Conservation (phyloP, 1,140 invertebrate species). For the Pseudomyrmex dendroicus region DNA sequence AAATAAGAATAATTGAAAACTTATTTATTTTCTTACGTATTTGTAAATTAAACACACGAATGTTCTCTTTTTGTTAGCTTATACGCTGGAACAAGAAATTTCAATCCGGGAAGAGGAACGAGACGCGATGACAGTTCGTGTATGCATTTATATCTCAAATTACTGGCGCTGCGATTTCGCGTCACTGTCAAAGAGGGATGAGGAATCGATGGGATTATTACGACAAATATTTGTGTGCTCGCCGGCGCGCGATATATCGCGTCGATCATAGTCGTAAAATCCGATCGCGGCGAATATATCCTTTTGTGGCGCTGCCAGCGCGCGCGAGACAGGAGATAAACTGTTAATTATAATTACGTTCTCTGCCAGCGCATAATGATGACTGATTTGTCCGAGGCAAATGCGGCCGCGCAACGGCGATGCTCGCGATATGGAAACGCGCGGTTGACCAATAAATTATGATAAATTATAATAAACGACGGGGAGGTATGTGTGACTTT, state of each 20-base stretch:
- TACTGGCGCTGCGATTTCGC: constrained; percentile 33
- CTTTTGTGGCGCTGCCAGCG: constrained; percentile 43
- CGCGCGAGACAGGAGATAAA: constrained; percentile 62
- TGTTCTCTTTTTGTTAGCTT: no score
- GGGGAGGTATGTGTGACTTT: constrained; percentile 43
- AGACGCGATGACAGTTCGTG: not conserved
- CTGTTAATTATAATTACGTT: constrained; percentile 77
- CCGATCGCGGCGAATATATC: constrained; percentile 51
- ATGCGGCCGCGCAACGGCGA: constrained; percentile 31
- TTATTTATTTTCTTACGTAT: no score
- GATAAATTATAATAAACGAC: constrained; percentile 68
- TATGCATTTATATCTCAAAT: constrained; percentile 45
- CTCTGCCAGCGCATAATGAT: constrained; percentile 71
- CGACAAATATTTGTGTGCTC: constrained; percentile 45
- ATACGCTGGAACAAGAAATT: not conserved
- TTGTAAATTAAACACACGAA: no score
- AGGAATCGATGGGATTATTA: constrained; percentile 49
- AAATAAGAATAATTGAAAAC: no score
- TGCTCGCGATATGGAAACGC: constrained; percentile 71
- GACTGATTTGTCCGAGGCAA: constrained; percentile 72
- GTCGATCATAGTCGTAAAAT: constrained; percentile 41
- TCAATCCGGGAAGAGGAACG: not conserved
- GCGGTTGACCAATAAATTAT: constrained; percentile 76
- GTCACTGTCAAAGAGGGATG: constrained; percentile 40
- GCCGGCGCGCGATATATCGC: constrained; percentile 12